Percentiles rank a stretch among this genome's conserved stretches.
These are phyloP conservation scores for Papilio polytes DNA, from an alignment of 1,140 invertebrate genomes.

Conservation along the genomic window DNA sequence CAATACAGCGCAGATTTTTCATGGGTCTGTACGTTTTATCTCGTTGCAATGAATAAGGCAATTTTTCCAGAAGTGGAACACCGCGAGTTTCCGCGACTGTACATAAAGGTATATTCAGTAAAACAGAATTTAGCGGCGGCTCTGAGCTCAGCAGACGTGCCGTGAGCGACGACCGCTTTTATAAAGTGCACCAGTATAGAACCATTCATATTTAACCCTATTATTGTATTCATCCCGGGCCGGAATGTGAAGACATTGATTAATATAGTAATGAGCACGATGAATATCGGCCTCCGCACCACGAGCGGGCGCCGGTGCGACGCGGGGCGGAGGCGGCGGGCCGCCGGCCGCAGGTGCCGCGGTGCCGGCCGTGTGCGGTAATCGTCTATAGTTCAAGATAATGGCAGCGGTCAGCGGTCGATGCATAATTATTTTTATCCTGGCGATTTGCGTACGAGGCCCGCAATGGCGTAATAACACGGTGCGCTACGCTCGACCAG, in stretches of 20 bases:
- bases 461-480: conserved; percentile 59
- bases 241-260: conserved; percentile 75
- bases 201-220: conserved; percentile 65
- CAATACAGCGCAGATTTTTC: too few relatives aligned
- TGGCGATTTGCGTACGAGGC: conserved; percentile 75
- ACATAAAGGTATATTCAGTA: background rate
- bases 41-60: too few relatives aligned
- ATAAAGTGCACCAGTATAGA: conserved; percentile 63
- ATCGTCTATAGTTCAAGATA: conserved; percentile 80
- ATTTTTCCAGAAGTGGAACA: too few relatives aligned
- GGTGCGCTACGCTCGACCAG: conserved; percentile 40
- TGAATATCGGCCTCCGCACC: conserved; percentile 50
- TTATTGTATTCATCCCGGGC: conserved; percentile 65
- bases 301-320: background rate
- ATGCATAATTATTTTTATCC: conserved; percentile 76
- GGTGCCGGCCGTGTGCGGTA: conserved; percentile 56
- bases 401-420: conserved; percentile 67
- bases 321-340: background rate
- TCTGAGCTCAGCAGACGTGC: conserved; percentile 10
- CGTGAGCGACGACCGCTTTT: background rate
- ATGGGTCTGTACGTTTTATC: too few relatives aligned
- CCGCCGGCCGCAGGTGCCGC: conserved; percentile 23
- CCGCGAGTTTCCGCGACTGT: background rate
- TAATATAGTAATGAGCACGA: conserved; percentile 79
- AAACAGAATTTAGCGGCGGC: background rate